Percentiles rank a stretch among this genome's conserved stretches.
Conservation (phyloP, 2,888 invertebrate species). For the Xanthorhoe designata region DNA sequence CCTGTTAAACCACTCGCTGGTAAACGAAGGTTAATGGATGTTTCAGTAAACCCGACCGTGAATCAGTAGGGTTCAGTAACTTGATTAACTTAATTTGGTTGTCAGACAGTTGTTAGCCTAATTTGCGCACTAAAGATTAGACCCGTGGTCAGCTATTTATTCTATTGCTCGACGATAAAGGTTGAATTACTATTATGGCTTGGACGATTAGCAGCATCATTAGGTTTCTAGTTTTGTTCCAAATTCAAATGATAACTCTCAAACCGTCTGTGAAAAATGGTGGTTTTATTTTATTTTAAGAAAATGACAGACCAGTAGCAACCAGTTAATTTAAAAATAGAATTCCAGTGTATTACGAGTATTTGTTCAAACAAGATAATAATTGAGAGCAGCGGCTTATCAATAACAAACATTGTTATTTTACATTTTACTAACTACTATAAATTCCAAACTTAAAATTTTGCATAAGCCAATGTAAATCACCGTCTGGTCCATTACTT, state of each 20-base stretch:
- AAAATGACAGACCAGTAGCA: neutral
- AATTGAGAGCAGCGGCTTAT: no score
- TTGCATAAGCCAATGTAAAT: neutral
- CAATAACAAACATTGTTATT: no score
- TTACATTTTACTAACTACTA: no score
- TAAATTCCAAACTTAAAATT: neutral
- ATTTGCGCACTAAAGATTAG: constrained; percentile 44
- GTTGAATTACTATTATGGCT: constrained; percentile 23
- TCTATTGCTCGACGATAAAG: constrained; percentile 35
- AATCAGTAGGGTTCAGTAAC: constrained; percentile 45
- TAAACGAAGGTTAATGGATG: constrained; percentile 47
- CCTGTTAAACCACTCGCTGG: constrained; percentile 19
- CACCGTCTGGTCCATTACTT: neutral
- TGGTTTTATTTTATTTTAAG: neutral
- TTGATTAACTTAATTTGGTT: constrained; percentile 48
- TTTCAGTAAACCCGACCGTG: constrained; percentile 40
- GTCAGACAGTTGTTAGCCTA: constrained; percentile 46
- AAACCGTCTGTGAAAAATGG: neutral
- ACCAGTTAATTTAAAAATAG: neutral
- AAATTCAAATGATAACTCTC: constrained; percentile 18
- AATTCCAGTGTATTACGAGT: neutral
- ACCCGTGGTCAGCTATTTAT: constrained; percentile 38
- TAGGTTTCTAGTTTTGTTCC: constrained; percentile 20
- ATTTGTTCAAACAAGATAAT: no score
- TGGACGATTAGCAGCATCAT: constrained; percentile 22